Percentiles rank a stretch among this genome's conserved stretches.
Evolutionary conservation across 2,797 vertebrate genomes (phyloP).

Genomic region (Anguilla obscura): DNA sequence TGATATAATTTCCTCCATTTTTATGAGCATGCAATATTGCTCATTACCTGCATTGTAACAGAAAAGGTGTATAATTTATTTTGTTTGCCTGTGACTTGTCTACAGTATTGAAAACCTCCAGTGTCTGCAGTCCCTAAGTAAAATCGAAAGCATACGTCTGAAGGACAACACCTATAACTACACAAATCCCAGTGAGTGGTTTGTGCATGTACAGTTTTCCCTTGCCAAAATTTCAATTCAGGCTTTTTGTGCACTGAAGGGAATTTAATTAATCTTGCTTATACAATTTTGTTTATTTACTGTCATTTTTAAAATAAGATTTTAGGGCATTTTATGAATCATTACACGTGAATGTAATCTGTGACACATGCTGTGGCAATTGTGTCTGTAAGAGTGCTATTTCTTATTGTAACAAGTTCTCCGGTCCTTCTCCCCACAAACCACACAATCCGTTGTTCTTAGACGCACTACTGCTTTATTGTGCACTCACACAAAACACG

Average conservation of each 20-base stretch:
- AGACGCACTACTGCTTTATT: too few species aligned
- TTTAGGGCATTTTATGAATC: not conserved
- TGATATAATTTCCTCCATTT: too few species aligned
- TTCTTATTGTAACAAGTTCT: too few species aligned
- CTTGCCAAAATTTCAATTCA: not conserved
- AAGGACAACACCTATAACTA: slow-evolving; percentile 81
- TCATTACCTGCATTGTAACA: not conserved
- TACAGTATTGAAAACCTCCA: slow-evolving; percentile 72
- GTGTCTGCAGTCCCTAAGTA: slow-evolving; percentile 71
- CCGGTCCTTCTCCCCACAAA: too few species aligned
- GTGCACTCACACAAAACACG: too few species aligned
- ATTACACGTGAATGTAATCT: not conserved
- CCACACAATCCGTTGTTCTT: too few species aligned
- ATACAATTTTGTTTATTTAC: not conserved
- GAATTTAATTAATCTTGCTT: not conserved
- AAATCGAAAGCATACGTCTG: slow-evolving; percentile 76
- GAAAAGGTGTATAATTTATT: not conserved
- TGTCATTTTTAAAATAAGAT: not conserved
- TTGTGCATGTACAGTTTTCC: not conserved
- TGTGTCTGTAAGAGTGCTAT: not conserved
- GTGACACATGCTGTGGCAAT: not conserved
- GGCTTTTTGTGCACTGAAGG: not conserved
- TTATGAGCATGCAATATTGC: too few species aligned
- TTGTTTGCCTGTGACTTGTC: slow-evolving; percentile 28
- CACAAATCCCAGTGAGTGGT: slow-evolving; percentile 70